Evolutionary conservation across 2,888 invertebrate genomes (phyloP), one percentile per base, ranked within the genome.

Genomic region (Acleris laterana): DNA sequence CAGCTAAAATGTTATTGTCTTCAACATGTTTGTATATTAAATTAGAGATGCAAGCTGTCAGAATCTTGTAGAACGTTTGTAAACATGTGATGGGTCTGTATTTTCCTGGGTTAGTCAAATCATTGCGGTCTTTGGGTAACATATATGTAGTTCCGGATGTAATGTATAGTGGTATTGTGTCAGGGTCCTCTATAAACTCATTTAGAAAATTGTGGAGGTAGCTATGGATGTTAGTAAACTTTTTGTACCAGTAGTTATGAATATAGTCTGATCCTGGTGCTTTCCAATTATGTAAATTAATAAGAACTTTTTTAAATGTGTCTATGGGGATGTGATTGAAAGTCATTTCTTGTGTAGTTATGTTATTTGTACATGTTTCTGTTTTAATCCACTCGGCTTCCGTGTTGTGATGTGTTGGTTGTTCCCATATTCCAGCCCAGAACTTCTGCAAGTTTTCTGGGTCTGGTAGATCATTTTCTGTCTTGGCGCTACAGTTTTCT

Each of bases 71-170:
- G 11, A 75, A 55, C 3, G 72, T 78, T 68, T 71, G 75, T 11
- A 77, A 53, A 32, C 77, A 78, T 5, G 76, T 76, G 0, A 77
- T 75, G 0, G 74, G 77, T 56, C 74, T 58, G 25, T 74, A 78
- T 64, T 76, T 73, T 1, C 72, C 56, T 7, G 76, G 74, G 19
- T 75, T 72, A 11, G 13, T 19, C 1, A 6, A 0, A 48, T 20
- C 44, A 13, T 69, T 55, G 1, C 3, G 28, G 49, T 72, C 72
- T 68, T 77, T 75, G 7, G 71, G 73, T 44, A 70, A 6, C 64
- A 73, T 66, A 17, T 62, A 70, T 5, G 73, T 71, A 5, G 50
- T 63, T 20, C 73, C 73, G 49, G 53, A 25, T 20, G 72, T 71
- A 2, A 72, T 58, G 28, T 62, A 73, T 2, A 19, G 1, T 19